Base-by-base conservation (phyloP, 2,797 vertebrate genomes). In the Crocodylus rhombifer region DNA sequence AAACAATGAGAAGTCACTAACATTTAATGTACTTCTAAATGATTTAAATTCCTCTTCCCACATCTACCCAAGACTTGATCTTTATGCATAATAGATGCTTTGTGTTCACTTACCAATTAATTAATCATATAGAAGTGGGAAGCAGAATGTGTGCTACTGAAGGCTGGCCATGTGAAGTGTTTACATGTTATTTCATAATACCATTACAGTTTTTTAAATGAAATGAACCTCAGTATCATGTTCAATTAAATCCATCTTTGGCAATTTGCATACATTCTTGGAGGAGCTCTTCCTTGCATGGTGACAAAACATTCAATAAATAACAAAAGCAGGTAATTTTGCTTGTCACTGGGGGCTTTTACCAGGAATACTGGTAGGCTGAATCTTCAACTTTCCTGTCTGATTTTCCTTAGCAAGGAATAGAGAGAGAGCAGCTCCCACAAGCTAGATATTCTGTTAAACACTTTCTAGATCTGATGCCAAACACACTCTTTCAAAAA, bases 21-120 rank as follows among this genome's bases (percentile, higher is more conserved):
- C 78, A 51, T 77, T 90, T 89, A 61, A 71, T 79, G 63, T 81
- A 63, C 86, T 61, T 77, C 61, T 0, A 0, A n/a, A 57, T 89
- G 80, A 67, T 89, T 87, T 85, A 56, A 85, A 94, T 90, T 92
- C 0, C 69, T 88, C 89, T 92, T 74, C 77, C 14, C 71, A 83
- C 76, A 73, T 84, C 84, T 26, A 15, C 84, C 84, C 82, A 81
- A 61, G 69, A 14, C 77, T 73, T 92, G 93, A 82, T 85, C 83
- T 91, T 80, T 94, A 28, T 87, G 90, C 86, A 77, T 81, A 81
- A 82, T 26, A 62, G 87, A 89, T 87, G 88, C 87, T 91, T 82
- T 57, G 73, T 86, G 63, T 71, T 95, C 86, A 14, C 92, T 95
- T 89, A 82, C 79, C 69, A 23, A 75, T 71, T 89, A 89, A 91